Evolutionary conservation across 2,797 vertebrate species (phyloP), one percentile per base, ranked within the genome.

Genomic region (Pipistrellus pipistrellus): DNA sequence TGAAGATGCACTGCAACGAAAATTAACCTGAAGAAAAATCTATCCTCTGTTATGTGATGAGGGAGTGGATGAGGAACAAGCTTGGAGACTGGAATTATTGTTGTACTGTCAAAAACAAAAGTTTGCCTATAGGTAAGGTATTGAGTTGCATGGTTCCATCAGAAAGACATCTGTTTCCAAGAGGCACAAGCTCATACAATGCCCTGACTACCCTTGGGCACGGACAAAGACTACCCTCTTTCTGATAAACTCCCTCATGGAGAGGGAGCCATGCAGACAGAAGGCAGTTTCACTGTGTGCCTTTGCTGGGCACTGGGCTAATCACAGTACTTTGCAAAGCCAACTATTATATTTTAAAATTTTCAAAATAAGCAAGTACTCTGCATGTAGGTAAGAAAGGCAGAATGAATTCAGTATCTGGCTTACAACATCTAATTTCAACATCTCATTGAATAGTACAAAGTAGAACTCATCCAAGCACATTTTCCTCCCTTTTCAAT

Each of bases 71-170:
- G 53, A 66, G 25, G 27, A 35, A 38, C 9, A 48, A 51, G 38
- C 13, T 9, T 4, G 30, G 41, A 46, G 15, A 66, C 44, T 32
- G 72, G 55, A 91, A 44, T 84, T 35, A 41, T 7, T 15, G 62
- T 75, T 17, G 38, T 48, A 75, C 18, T 41, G 11, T 41, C 32
- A 82, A 76, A 82, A 82, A 57, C 46, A 38, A 59, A 83, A 69
- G 9, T 71, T 68, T 10, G 4, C 15, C 4, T 46, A 2, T 8
- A 84, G 44, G 32, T n/a, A 76, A 90, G 35, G 51, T 41, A 44
- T 0, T 1, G 0, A 75, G 2, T n/a, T 62, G 1, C 15, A 21
- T 2, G 10, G 6, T 41, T 5, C 30, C 6, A 0, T 57, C 14
- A n/a, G 17, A 32, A 55, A 48, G 38, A 41, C 32, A 12, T 8